Conservation (phyloP, 2,113 vertebrate species). For the Xyrauchen texanus region DNA sequence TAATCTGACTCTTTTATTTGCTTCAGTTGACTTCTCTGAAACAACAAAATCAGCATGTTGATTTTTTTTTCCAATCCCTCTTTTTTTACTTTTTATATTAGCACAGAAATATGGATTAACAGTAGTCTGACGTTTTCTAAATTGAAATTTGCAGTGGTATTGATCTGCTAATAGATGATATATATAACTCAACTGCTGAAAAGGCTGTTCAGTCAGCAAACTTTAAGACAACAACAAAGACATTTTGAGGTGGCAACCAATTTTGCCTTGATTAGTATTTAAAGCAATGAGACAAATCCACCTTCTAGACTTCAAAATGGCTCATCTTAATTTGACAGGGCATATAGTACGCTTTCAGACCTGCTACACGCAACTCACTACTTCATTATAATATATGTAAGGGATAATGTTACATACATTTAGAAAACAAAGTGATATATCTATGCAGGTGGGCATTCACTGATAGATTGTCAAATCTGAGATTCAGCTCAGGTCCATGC, state of each 20-base stretch:
- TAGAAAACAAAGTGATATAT: slow-evolving; percentile 20
- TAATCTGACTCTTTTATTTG: slow-evolving; percentile 34
- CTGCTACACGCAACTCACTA: not conserved
- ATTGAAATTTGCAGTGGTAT: slow-evolving; percentile 30
- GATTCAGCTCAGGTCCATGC: slow-evolving; percentile 42
- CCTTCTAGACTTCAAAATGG: too few species aligned
- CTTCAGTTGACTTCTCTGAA: slow-evolving; percentile 35
- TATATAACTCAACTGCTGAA: not conserved
- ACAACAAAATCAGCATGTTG: slow-evolving; percentile 1
- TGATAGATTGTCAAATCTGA: slow-evolving; percentile 36
- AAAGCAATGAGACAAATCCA: not conserved
- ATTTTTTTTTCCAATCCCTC: not conserved
- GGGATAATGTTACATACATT: not conserved
- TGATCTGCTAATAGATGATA: slow-evolving; percentile 39
- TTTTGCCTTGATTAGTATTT: not conserved
- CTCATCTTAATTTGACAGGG: too few species aligned
- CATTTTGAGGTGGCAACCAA: not conserved
- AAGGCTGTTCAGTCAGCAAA: slow-evolving; percentile 19
- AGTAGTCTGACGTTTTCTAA: slow-evolving; percentile 18
- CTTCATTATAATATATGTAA: not conserved
- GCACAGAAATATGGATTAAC: slow-evolving; percentile 1
- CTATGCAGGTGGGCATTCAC: slow-evolving; percentile 1
- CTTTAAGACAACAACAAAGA: slow-evolving; percentile 16
- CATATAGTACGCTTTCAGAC: too few species aligned
- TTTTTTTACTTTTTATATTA: slow-evolving; percentile 25